These are phyloP conservation scores for Ophioninae sp. DNA, from an alignment of 2,888 invertebrate genomes.

Conservation along the genomic window DNA sequence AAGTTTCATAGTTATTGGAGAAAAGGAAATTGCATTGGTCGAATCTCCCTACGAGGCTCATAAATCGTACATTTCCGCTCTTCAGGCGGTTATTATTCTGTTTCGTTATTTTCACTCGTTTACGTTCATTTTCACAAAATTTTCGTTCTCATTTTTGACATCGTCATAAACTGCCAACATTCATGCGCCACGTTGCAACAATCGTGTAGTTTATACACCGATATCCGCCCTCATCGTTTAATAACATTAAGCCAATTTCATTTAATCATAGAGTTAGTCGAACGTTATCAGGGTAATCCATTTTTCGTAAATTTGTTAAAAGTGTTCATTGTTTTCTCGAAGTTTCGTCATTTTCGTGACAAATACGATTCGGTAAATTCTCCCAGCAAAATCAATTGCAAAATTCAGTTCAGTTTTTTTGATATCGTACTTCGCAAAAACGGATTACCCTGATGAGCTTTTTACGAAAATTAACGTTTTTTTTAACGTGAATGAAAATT, in stretches of 20 bases:
- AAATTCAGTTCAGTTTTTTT: too few relatives aligned
- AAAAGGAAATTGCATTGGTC: constrained; percentile 41
- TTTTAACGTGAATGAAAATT: constrained; percentile 53
- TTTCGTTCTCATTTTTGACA: constrained; percentile 47
- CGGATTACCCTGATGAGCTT: constrained; percentile 17
- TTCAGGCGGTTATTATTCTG: constrained; percentile 32
- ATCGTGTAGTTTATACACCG: constrained; percentile 56
- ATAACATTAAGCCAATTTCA: constrained; percentile 45
- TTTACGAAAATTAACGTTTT: constrained; percentile 53
- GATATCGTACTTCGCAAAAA: not conserved
- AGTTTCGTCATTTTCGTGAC: not conserved
- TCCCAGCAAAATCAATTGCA: not conserved
- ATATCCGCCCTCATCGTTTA: constrained; percentile 33
- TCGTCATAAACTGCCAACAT: constrained; percentile 63
- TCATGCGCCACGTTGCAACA: constrained; percentile 69
- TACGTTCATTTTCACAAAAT: constrained; percentile 34
- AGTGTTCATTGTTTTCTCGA: not conserved
- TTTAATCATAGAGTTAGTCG: constrained; percentile 36
- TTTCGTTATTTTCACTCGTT: constrained; percentile 55
- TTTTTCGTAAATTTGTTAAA: not conserved
- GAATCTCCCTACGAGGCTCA: constrained; percentile 59
- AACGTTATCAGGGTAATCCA: constrained; percentile 33
- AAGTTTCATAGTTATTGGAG: constrained; percentile 16
- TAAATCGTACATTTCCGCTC: constrained; percentile 51
- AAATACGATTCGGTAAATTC: too few relatives aligned